Base-by-base conservation (phyloP, 2,888 invertebrate genomes). In the Ormyrus nitidulus region DNA sequence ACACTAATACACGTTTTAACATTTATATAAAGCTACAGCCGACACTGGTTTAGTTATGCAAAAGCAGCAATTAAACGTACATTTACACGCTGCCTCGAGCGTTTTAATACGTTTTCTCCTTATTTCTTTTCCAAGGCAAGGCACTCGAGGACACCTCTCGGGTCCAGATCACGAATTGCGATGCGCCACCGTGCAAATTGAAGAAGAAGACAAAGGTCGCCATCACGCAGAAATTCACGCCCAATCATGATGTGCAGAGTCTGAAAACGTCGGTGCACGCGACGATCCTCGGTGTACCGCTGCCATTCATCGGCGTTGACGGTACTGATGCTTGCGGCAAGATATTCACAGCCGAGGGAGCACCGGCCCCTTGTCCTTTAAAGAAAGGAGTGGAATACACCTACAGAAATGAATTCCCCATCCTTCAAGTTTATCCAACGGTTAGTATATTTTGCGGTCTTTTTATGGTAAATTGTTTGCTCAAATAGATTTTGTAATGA, bases 281-380 rank as follows among this genome's bases (percentile, higher is more conserved):
- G 0, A 90, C 92, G 0, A 91, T 96, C 19, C 87, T 93, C 2
- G 94, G 93, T 0, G 87, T 95, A 0, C 91, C 92, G 0, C 86
- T 96, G 71, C 96, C 96, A 0, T 96, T 96, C 88, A 87, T 95
- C 9, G 96, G 96, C 8, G 95, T 96, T 11, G 95, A 96, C 87
- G 94, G 94, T 10, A 91, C 91, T 46, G 92, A 93, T 71, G 94
- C 95, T 51, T 96, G 96, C 85, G 91, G 92, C 44, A 92, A 94
- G 83, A 90, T 96, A 68, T 94, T 90, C 86, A 91, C 92, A 83
- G 89, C 88, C 0, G 92, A 92, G 80, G 95, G 94, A 0, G 92
- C 92, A 0, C 91, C 93, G 85, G 92, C 92, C 1, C 88, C 92
- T 2, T 96, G 96, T 82, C 95, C 96, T 0, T 90, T 96, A 65